Base-by-base conservation (phyloP, 2,113 vertebrate species). In the Thunnus maccoyii region DNA sequence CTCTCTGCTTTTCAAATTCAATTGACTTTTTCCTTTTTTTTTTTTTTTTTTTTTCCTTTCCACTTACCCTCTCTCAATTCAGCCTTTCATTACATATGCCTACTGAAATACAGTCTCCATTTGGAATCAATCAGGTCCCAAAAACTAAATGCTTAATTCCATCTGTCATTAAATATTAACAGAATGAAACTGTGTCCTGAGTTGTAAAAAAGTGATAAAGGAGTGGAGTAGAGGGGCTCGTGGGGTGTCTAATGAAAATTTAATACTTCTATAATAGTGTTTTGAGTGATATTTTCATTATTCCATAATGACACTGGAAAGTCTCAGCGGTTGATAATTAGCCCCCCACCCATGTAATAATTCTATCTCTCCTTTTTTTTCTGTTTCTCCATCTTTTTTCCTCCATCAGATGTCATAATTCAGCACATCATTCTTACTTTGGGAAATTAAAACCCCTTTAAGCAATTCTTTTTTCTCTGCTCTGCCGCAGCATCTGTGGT, bases 231-330 rank as follows among this genome's bases (percentile, higher is more conserved):
- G 51, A 73, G 51, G 17, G 57, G 76, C 92, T 84, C 73, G 60
- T 32, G 70, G 74, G 85, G 75, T 79, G 56, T 83, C 62, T 88
- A 88, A 90, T 91, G 78, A 93, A 91, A 86, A 72, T 90, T 51
- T 87, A 41, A 88, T 93, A 80, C 76, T 83, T 88, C 70, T 83
- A 52, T 88, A 86, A 89, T 78, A 84, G 80, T 78, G 70, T 87
- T 91, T 86, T 89, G 88, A 91, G 66, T 86, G 82, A 91, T 92
- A 83, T 88, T 90, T 90, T 89, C 88, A 93, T 91, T 90, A 90
- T 93, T 86, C 30, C 56, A 61, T 86, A 83, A 93, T 91, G 84
- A 78, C 86, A 87, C 27, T 61, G 64, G 75, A 52, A 88, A 77
- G 66, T 87, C 78, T 88, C 73, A 63, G 69, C 16, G 69, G 82